Conservation (phyloP, 2,113 vertebrate species). For the Aramus guarauna region DNA sequence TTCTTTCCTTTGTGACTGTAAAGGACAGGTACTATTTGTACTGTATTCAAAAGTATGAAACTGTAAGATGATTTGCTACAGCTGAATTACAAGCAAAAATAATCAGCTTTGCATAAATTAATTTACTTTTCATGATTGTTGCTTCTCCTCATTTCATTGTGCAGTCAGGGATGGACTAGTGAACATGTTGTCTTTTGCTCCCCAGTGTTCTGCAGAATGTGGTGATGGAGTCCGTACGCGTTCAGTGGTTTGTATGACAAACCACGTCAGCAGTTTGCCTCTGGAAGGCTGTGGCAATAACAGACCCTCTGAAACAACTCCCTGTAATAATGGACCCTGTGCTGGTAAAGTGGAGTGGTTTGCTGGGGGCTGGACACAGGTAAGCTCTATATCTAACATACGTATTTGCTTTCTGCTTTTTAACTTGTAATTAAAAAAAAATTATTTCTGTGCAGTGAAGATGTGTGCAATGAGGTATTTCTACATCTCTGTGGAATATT, state of each 20-base stretch:
- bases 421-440: not conserved
- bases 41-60: not conserved
- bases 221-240: conserved; percentile 82
- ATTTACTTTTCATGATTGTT: rapidly evolving
- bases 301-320: conserved; percentile 77
- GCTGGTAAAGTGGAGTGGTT: conserved; percentile 91
- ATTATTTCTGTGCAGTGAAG: not conserved
- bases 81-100: not conserved
- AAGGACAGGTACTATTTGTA: not conserved
- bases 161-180: rapidly evolving
- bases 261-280: conserved; percentile 88
- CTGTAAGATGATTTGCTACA: not conserved
- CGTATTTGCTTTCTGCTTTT: not conserved
- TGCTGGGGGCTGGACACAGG: conserved; percentile 92
- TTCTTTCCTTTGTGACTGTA: not conserved
- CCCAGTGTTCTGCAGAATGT: conserved; percentile 91
- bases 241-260: conserved; percentile 86
- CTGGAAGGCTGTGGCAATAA: conserved; percentile 90
- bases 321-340: conserved; percentile 88
- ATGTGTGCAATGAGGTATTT: not conserved
- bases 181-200: not conserved
- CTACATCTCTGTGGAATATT: not conserved
- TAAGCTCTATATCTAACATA: not conserved
- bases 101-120: rapidly evolving
- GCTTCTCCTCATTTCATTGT: not conserved